Base-by-base conservation (phyloP, 2,888 invertebrate genomes). In the Drosophila bunnanda region DNA sequence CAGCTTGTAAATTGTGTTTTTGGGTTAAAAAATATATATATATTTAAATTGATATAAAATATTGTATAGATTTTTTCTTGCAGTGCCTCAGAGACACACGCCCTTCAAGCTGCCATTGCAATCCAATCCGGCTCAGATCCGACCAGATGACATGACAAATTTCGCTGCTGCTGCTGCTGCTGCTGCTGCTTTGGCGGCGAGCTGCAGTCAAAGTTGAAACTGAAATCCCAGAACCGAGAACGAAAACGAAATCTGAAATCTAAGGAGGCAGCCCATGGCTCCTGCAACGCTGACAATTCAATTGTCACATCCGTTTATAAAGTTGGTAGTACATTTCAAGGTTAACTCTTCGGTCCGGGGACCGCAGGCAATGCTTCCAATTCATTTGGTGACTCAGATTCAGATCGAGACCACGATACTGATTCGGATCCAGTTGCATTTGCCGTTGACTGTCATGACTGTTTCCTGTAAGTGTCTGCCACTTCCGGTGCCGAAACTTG, bases 251-350 rank as follows among this genome's bases (percentile, higher is more conserved):
- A 43, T 25, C 58, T 34, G 43, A 61, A 61, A 36, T 25, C 57
- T 10, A 6, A 34, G 50, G 9, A 34, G 50, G 50, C 20, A 50
- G 20, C 32, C 32, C 15, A 50, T 20, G 15, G n/a, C 32, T 15
- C 28, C 32, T 52, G 48, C 55, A 65, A 52, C 60, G 76, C 64
- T 70, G 82, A 71, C 81, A 84, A 81, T 81, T 81, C 65, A 81
- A 81, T 81, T 81, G 81, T 79, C 82, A 73, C 85, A 84, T 84
- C 73, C 85, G 85, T 71, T 84, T 82, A 75, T 82, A 73, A 82
- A 85, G 85, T 81, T 81, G 80, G 81, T 84, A 79, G 58, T 56
- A 76, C 83, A 76, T 82, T 80, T 80, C 80, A 80, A 80, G 80
- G 80, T 80, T 80, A 83, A 62, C 73, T 54, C 41, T 54, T 56